A percentile compares a stretch with the other conserved stretches of the same genome.
These are phyloP conservation scores for Corythoichthys intestinalis DNA, from an alignment of 2,113 vertebrate genomes.

Conservation along the genomic window DNA sequence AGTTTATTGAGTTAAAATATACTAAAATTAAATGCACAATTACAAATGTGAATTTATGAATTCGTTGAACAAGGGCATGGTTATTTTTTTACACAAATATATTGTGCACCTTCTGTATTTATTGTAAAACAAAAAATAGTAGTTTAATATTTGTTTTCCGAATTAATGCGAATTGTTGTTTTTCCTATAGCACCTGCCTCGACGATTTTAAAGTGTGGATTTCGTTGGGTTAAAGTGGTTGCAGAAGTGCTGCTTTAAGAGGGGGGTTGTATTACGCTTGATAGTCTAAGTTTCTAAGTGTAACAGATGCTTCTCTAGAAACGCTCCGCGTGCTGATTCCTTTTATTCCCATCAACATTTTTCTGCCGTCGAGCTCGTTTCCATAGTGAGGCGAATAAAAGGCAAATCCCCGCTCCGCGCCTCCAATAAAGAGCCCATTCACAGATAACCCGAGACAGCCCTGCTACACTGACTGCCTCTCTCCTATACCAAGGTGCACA, in stretches of 20 bases:
- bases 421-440: conserved; percentile 93
- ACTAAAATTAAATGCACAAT: neutral
- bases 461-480: conserved; percentile 85
- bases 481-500: conserved; percentile 53
- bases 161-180: neutral
- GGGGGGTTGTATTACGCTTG: conserved; percentile 76
- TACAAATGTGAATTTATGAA: neutral
- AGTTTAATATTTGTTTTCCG: neutral
- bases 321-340: conserved; percentile 87
- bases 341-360: conserved; percentile 94
- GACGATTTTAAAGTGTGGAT: conserved; percentile 27
- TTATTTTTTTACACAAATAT: neutral
- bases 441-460: conserved; percentile 81
- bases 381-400: conserved; percentile 99
- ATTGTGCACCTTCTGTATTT: neutral
- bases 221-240: conserved; percentile 29
- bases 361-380: conserved; percentile 95
- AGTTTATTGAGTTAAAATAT: neutral
- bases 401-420: conserved; percentile 92
- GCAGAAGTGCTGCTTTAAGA: conserved; percentile 39
- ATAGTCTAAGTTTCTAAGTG: conserved; percentile 99
- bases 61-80: too few relatives aligned
- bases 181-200: neutral
- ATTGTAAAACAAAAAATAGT: too few relatives aligned
- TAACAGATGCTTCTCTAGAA: conserved; percentile 98